A percentile compares a stretch with the other conserved stretches of the same genome.
Evolutionary conservation across 2,888 invertebrate species (phyloP).

Genomic region (Spilosoma lubricipeda): DNA sequence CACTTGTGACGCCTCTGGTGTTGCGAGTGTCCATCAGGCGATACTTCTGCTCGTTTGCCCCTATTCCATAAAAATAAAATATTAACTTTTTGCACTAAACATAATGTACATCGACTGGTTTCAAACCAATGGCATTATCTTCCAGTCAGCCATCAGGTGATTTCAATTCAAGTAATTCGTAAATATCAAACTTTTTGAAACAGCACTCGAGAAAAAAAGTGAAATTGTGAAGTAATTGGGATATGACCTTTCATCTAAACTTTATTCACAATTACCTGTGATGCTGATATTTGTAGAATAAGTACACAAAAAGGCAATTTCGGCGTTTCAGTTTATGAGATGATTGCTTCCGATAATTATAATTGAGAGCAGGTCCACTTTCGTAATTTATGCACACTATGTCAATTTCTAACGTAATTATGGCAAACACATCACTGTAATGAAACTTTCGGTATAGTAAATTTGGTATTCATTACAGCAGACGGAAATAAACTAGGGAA

Average conservation of each 20-base stretch:
- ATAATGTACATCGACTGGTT: no score
- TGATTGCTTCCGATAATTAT: conserved; percentile 1
- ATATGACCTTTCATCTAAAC: neutral
- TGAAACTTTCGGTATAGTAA: neutral
- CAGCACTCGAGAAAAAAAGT: neutral
- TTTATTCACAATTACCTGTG: neutral
- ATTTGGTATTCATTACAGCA: neutral
- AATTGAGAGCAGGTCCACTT: neutral
- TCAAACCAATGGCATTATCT: no score
- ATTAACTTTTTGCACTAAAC: no score
- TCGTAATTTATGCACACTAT: neutral
- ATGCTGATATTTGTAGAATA: no score
- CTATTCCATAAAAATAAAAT: no score
- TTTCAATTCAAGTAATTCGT: no score
- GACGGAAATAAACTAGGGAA: no score
- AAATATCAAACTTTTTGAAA: no score
- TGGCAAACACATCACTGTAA: neutral
- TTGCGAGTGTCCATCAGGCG: no score
- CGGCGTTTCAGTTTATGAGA: neutral
- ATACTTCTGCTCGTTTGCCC: no score
- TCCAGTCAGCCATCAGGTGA: no score
- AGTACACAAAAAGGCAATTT: neutral
- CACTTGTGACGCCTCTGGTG: no score
- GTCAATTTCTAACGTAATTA: neutral
- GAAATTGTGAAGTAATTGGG: neutral